phyloP scores from a whole-genome alignment of 2,113 vertebrate species.

The Neofelis nebulosa region DNA sequence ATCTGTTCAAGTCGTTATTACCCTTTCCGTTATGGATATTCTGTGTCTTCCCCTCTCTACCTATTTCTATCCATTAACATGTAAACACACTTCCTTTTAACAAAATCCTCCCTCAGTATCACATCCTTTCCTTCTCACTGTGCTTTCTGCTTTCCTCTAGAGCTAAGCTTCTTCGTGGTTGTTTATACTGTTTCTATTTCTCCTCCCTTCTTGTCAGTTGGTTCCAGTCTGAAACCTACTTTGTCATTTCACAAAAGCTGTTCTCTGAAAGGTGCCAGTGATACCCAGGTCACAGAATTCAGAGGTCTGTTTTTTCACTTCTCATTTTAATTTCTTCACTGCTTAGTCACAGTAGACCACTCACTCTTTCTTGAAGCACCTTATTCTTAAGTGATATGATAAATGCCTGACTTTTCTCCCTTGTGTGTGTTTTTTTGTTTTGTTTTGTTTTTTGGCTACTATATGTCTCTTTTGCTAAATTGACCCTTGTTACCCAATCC shows the following conservation, averaged over 20 bases:
- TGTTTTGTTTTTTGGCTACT: neutral
- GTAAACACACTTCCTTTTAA: neutral
- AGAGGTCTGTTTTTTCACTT: neutral
- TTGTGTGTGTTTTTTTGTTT: neutral
- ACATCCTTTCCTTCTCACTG: neutral
- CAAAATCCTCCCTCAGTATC: neutral
- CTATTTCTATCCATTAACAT: neutral
- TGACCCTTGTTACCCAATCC: neutral
- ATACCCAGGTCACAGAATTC: neutral
- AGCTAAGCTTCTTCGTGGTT: neutral
- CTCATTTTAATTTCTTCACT: conserved; percentile 5
- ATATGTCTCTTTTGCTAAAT: neutral
- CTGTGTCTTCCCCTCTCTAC: neutral
- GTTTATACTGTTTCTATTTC: neutral
- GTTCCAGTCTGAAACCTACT: neutral
- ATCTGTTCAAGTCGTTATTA: neutral
- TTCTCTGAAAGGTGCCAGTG: neutral
- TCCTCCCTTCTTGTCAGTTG: neutral
- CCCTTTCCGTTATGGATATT: neutral
- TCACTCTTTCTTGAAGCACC: neutral
- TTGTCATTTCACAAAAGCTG: neutral
- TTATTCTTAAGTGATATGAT: neutral
- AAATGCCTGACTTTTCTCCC: neutral
- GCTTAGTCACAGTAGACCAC: neutral
- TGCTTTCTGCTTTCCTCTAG: conserved; percentile 13